phyloP scores from a whole-genome alignment of 2,888 invertebrate genomes.

The Linnaemya vulpina region DNA sequence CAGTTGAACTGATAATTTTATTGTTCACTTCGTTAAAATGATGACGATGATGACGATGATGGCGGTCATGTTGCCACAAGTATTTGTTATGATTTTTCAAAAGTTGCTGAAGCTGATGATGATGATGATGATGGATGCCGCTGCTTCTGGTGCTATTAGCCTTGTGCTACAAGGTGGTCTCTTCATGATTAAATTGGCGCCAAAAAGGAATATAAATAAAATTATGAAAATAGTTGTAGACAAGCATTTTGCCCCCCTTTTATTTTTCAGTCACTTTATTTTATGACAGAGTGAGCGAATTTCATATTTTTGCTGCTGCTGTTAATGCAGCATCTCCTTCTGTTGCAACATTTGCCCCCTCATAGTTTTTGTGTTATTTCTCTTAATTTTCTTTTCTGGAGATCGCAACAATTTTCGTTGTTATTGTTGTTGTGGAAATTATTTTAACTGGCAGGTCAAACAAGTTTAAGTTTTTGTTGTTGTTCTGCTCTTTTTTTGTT shows the following conservation, averaged over 20 bases:
- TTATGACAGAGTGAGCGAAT: conserved; percentile 39
- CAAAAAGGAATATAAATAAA: not conserved
- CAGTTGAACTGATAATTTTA: conserved; percentile 40
- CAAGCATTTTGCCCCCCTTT: not conserved
- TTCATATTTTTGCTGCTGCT: not conserved
- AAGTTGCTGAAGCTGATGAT: conserved; percentile 19
- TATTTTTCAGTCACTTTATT: not conserved
- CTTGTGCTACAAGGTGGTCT: conserved; percentile 70
- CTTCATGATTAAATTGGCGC: conserved; percentile 53
- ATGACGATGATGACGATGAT: conserved; percentile 34
- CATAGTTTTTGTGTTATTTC: conserved; percentile 25
- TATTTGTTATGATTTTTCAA: conserved; percentile 61
- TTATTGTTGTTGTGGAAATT: conserved; percentile 39
- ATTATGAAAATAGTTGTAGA: not conserved
- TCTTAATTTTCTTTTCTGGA: not conserved
- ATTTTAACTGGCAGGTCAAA: conserved; percentile 54
- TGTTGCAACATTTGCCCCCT: conserved; percentile 17
- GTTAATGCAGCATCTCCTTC: not conserved
- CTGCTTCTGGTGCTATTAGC: conserved; percentile 34
- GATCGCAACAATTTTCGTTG: not conserved
- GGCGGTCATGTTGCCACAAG: conserved; percentile 46
- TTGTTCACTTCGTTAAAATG: conserved; percentile 43
- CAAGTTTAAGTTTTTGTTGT: conserved; percentile 35
- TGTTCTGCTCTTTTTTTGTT: not conserved
- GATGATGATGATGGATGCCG: conserved; percentile 12